These are phyloP conservation scores for Cyaniris semiargus DNA, from an alignment of 2,888 invertebrate genomes.

Conservation along the genomic window DNA sequence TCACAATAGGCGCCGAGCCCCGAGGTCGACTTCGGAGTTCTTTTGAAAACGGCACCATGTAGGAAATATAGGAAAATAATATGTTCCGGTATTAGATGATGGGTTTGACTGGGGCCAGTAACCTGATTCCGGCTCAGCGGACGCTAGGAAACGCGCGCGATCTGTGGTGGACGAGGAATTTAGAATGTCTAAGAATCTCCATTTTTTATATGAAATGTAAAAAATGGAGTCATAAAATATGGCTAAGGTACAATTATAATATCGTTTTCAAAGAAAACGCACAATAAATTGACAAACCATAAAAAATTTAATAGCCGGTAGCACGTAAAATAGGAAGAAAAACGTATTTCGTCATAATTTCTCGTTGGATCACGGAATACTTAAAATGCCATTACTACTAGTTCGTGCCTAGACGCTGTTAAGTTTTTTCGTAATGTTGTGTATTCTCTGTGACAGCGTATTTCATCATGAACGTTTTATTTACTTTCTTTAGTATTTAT, in stretches of 20 bases:
- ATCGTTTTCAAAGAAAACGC: not conserved
- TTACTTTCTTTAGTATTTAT: constrained; percentile 13
- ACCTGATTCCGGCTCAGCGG: too few species aligned
- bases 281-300: not conserved
- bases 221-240: too few species aligned
- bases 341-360: constrained; percentile 4
- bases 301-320: not conserved
- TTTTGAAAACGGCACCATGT: not conserved
- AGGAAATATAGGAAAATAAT: not conserved
- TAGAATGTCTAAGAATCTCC: too few species aligned
- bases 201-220: too few species aligned
- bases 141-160: too few species aligned
- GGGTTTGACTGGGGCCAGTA: too few species aligned
- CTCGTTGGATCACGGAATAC: constrained; percentile 4
- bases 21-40: constrained; percentile 34
- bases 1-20: constrained; percentile 26
- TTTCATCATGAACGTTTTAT: constrained; percentile 1
- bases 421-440: constrained; percentile 18
- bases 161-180: too few species aligned
- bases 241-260: not conserved
- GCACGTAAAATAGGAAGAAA: constrained; percentile 13
- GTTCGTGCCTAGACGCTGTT: constrained; percentile 9
- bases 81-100: too few species aligned
- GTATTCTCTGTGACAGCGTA: not conserved
- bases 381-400: constrained; percentile 13